Base-by-base conservation (phyloP, 2,888 invertebrate genomes). In the Agriopis aurantiaria region DNA sequence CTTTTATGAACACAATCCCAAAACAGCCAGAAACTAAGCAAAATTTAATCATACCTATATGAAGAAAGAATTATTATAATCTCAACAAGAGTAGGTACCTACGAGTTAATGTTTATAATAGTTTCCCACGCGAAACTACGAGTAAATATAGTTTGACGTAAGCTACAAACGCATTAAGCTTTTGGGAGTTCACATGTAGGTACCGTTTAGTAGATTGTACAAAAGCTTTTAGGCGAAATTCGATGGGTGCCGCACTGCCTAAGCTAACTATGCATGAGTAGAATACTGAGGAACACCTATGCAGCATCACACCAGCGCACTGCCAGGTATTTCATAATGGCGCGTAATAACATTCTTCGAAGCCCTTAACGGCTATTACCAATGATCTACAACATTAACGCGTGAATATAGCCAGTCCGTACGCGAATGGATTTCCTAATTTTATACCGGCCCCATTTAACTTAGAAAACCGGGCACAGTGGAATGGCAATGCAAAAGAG, bases 171-270 rank as follows among this genome's bases (percentile, higher is more conserved):
- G 76, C 71, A 78, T 73, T 75, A 69, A 71, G 72, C 68, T 67
- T 74, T 68, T 62, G 65, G 71, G 59, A 70, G 66, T 73, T 70
- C 58, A 64, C 72, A 70, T 77, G 72, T 66, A 73, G 76, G 75
- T 80, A 76, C 75, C 73, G 80, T 77, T 78, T 79, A 81, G 80
- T 82, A 80, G 76, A 81, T 83, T 83, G 82, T 83, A 77, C 79
- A 76, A 85, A 85, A 85, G 88, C 87, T 88, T 88, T 88, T 87
- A 88, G 82, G 78, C 67, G 74, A 80, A 81, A 78, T 80, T 78
- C 72, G 76, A 74, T 78, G 79, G 80, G 78, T 79, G 76, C 71
- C 69, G 79, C 73, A 81, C 69, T 65, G 71, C 72, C 73, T 72
- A 72, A 83, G 75, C 80, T 74, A 80, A 70, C 69, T 73, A 70